Percentiles rank a stretch among this genome's conserved stretches.
phyloP scores from a whole-genome alignment of 2,797 vertebrate genomes.

The Alexandromys oeconomus region DNA sequence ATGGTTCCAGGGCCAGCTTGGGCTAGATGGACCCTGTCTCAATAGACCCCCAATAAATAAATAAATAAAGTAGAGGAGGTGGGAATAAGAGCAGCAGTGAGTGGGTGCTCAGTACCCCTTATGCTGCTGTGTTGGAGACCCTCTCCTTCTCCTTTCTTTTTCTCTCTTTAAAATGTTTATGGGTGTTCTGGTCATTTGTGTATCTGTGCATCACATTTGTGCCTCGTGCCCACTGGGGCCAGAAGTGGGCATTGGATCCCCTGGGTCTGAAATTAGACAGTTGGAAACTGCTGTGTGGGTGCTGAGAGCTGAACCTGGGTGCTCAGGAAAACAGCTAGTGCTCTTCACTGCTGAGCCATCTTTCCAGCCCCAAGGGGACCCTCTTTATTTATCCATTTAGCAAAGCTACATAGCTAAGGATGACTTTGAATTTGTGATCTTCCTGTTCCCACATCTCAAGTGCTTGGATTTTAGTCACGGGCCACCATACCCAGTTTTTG shows the following conservation, averaged over 20 bases:
- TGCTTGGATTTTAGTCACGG: background rate
- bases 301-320: background rate
- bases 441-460: background rate
- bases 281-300: background rate
- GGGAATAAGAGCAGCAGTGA: constrained; percentile 1
- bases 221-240: background rate
- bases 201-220: background rate
- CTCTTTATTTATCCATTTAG: background rate
- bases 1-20: background rate
- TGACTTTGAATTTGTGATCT: background rate
- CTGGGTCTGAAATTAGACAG: background rate
- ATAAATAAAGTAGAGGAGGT: background rate
- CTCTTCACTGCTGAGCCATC: background rate
- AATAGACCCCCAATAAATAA: background rate
- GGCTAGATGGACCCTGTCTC: background rate
- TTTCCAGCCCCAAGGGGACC: too few species aligned
- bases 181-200: background rate
- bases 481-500: background rate
- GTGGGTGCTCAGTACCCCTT: background rate
- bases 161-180: too few species aligned
- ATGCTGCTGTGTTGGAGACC: constrained; percentile 4
- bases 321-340: background rate
- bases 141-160: background rate
- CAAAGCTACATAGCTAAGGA: background rate
- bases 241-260: background rate